Conservation (phyloP, 2,888 invertebrate species). For the Callinectes sapidus region DNA sequence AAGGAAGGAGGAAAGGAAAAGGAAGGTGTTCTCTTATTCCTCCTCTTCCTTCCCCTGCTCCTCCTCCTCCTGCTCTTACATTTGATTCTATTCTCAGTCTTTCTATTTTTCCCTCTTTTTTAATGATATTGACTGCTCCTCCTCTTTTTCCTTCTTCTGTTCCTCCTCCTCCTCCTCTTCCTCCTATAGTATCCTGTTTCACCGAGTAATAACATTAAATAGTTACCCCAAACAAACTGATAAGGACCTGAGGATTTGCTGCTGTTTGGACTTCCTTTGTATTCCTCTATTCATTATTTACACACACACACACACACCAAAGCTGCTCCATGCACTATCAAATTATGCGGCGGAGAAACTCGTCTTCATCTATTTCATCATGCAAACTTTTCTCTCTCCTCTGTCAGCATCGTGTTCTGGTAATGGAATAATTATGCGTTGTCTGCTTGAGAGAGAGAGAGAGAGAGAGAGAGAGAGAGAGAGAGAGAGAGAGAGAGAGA, state of each 20-base stretch:
- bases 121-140: neutral
- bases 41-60: neutral
- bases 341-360: neutral
- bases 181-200: neutral
- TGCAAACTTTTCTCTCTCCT: neutral
- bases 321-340: neutral
- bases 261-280: too few relatives aligned
- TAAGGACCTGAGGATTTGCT: too few relatives aligned
- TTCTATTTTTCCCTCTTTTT: neutral
- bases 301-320: neutral
- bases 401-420: neutral
- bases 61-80: neutral
- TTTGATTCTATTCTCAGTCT: too few relatives aligned
- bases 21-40: conserved; percentile 18
- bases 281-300: too few relatives aligned
- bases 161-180: neutral
- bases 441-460: neutral
- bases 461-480: conserved; percentile 25
- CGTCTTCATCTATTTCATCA: neutral
- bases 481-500: conserved; percentile 25
- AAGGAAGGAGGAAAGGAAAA: neutral
- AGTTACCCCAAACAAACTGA: neutral
- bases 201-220: neutral
- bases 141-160: neutral
- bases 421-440: neutral